These are phyloP conservation scores for Bambusicola thoracicus DNA, from an alignment of 2,113 vertebrate genomes.

Conservation along the genomic window DNA sequence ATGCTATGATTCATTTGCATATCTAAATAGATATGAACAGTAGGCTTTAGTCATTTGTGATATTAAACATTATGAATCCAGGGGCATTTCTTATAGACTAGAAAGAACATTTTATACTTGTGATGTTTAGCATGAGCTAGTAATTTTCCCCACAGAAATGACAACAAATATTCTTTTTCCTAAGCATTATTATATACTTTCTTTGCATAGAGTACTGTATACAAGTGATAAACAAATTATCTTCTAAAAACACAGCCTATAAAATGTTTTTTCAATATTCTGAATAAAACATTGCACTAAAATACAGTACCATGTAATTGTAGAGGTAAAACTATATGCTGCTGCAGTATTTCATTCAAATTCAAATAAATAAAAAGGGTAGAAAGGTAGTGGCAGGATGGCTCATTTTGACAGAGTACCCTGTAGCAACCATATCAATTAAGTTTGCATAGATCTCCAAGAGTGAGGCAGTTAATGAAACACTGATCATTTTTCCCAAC, in stretches of 20 bases:
- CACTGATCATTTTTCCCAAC: slow-evolving; percentile 62
- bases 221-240: neutral
- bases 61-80: neutral
- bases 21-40: neutral
- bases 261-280: neutral
- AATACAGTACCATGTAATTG: neutral
- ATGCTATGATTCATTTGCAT: neutral
- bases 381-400: neutral
- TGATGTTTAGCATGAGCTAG: neutral
- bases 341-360: neutral
- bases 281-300: neutral
- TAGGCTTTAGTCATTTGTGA: neutral
- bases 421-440: slow-evolving; percentile 53
- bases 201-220: neutral
- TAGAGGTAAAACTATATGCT: neutral
- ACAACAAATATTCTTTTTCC: neutral
- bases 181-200: neutral
- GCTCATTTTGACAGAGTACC: slow-evolving; percentile 43
- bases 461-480: slow-evolving; percentile 65
- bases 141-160: neutral
- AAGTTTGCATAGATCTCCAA: slow-evolving; percentile 61
- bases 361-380: neutral
- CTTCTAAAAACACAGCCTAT: neutral
- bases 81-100: neutral
- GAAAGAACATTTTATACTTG: neutral